Conservation (phyloP, 1,140 invertebrate species). For the Listronotus oregonensis region DNA sequence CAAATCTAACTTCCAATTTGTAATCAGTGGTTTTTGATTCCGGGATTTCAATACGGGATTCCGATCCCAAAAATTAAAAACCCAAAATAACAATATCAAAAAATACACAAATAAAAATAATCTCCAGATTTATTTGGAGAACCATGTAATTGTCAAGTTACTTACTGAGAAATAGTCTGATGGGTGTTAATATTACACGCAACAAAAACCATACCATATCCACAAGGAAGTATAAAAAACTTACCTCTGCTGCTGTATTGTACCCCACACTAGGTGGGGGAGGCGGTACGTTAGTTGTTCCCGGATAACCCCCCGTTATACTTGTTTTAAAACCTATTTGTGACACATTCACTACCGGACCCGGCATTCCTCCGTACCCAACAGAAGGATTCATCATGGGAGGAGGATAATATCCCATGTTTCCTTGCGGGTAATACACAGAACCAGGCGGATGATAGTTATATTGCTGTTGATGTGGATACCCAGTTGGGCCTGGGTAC, state of each 20-base stretch:
- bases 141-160: too few relatives aligned
- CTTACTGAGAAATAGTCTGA: too few relatives aligned
- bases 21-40: too few relatives aligned
- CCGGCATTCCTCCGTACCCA: slow-evolving; percentile 3
- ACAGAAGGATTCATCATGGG: slow-evolving; percentile 9
- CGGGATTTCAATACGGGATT: too few relatives aligned
- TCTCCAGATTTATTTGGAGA: too few relatives aligned
- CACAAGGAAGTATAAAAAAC: background rate
- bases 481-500: slow-evolving; percentile 12
- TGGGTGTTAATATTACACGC: too few relatives aligned
- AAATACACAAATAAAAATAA: too few relatives aligned
- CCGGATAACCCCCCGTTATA: slow-evolving; percentile 20
- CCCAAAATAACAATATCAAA: too few relatives aligned
- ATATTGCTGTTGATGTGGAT: slow-evolving; percentile 14
- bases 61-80: too few relatives aligned
- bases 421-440: slow-evolving; percentile 22
- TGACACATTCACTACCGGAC: slow-evolving; percentile 18
- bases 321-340: slow-evolving; percentile 28
- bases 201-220: too few relatives aligned
- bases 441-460: slow-evolving; percentile 15
- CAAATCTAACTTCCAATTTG: too few relatives aligned
- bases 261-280: slow-evolving; percentile 12
- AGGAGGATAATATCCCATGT: slow-evolving; percentile 22
- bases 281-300: slow-evolving; percentile 13
- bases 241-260: slow-evolving; percentile 14